Percentiles rank a stretch among this genome's conserved stretches.
phyloP scores from a whole-genome alignment of 2,888 invertebrate genomes.

The Hartigia nigra region DNA sequence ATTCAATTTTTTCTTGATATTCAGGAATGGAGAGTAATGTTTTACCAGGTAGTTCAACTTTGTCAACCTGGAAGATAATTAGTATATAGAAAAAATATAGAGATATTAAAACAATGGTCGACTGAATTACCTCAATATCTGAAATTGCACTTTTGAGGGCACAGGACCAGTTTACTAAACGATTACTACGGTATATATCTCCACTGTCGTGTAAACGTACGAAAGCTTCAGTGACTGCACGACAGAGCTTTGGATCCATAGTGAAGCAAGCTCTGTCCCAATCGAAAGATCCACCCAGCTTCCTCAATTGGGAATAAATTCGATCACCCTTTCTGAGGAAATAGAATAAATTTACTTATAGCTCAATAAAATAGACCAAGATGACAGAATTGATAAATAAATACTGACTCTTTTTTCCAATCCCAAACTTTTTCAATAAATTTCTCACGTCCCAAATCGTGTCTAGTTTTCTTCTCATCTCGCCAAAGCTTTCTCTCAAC shows the following conservation, averaged over 20 bases:
- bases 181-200: conserved; percentile 91
- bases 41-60: conserved; percentile 86
- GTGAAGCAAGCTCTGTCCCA: conserved; percentile 96
- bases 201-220: conserved; percentile 88
- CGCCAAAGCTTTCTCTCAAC: conserved; percentile 96
- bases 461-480: conserved; percentile 86
- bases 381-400: background rate
- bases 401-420: conserved; percentile 87
- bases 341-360: conserved; percentile 17
- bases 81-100: conserved; percentile 11
- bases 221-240: conserved; percentile 95
- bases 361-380: background rate
- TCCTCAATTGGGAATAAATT: conserved; percentile 86
- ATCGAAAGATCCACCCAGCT: conserved; percentile 91
- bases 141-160: conserved; percentile 96
- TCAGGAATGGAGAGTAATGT: conserved; percentile 92
- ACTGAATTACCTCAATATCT: conserved; percentile 85
- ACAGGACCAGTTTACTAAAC: conserved; percentile 99
- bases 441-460: conserved; percentile 93
- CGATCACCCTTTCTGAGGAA: conserved; percentile 73
- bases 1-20: conserved; percentile 89
- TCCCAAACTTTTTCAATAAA: conserved; percentile 95
- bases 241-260: conserved; percentile 90
- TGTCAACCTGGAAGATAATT: conserved; percentile 77
- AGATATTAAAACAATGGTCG: conserved; percentile 12